Evolutionary conservation across 2,888 invertebrate species (phyloP).

Genomic region (Dicranocentrus wangi): DNA sequence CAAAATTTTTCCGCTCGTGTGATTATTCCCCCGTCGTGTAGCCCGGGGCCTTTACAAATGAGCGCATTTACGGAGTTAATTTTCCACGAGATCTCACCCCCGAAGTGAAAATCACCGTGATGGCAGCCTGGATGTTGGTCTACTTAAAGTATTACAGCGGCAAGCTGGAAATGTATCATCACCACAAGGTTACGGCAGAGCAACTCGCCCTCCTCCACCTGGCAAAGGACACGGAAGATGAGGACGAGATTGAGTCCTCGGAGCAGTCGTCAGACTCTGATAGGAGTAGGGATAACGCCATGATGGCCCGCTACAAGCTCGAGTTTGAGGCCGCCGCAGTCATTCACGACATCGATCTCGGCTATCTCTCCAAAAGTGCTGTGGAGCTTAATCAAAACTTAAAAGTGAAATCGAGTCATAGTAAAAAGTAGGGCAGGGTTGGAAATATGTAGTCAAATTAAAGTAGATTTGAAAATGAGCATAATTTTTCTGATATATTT

Average conservation of each 20-base stretch:
- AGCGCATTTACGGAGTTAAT: slow-evolving; percentile 46
- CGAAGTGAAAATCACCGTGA: slow-evolving; percentile 38
- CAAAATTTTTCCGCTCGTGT: no score
- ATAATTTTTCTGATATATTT: no score
- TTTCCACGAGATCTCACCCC: slow-evolving; percentile 46
- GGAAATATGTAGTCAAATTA: no score
- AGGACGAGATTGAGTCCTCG: not conserved
- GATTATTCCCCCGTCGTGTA: not conserved
- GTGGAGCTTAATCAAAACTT: not conserved
- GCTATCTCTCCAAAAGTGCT: no score
- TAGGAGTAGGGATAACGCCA: slow-evolving; percentile 1
- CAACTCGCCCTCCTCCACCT: slow-evolving; percentile 17
- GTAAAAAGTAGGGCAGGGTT: no score
- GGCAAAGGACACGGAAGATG: slow-evolving; percentile 33
- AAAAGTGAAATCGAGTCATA: no score
- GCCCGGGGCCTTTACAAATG: slow-evolving; percentile 44
- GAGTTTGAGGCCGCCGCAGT: slow-evolving; percentile 25
- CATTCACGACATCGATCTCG: no score
- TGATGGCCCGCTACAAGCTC: not conserved
- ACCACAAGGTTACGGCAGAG: slow-evolving; percentile 7
- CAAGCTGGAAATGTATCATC: slow-evolving; percentile 10
- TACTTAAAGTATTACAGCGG: slow-evolving; percentile 25
- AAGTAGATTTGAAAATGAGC: no score
- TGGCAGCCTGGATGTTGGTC: slow-evolving; percentile 48
- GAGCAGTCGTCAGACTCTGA: slow-evolving; percentile 35